Evolutionary conservation across 1,140 invertebrate species (phyloP).

Genomic region (Metaphire vulgaris): DNA sequence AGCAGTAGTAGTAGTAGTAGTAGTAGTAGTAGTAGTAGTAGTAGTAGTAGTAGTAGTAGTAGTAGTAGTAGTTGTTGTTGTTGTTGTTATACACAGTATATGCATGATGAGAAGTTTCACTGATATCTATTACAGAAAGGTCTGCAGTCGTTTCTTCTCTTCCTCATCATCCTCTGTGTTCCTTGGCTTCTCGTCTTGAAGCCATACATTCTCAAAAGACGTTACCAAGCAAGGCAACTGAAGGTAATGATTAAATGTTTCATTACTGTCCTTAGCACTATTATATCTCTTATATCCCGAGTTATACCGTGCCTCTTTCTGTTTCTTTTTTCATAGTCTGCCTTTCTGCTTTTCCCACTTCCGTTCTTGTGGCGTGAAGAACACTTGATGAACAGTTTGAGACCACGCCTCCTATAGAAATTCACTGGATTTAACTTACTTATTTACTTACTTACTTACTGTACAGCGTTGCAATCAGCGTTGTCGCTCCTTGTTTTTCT

Average conservation of each 20-base stretch:
- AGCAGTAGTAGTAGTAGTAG: slow-evolving; percentile 20
- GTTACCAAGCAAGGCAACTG: slow-evolving; percentile 9
- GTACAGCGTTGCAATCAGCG: too few relatives aligned
- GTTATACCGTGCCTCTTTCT: too few relatives aligned
- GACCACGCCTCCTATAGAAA: too few relatives aligned
- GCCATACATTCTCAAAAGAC: slow-evolving; percentile 36
- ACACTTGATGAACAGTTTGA: too few relatives aligned
- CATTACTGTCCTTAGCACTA: too few relatives aligned
- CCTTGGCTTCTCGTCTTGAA: slow-evolving; percentile 75
- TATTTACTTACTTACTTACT: too few relatives aligned
- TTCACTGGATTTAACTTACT: too few relatives aligned
- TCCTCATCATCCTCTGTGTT: slow-evolving; percentile 72
- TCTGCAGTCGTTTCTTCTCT: slow-evolving; percentile 68
- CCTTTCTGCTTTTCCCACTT: too few relatives aligned
- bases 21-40: slow-evolving; percentile 20
- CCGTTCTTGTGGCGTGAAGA: too few relatives aligned
- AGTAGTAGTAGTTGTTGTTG: slow-evolving; percentile 16
- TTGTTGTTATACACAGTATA: not conserved
- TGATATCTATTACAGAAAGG: slow-evolving; percentile 53
- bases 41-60: slow-evolving; percentile 21
- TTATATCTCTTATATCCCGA: too few relatives aligned
- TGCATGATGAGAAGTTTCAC: not conserved
- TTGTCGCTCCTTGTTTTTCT: too few relatives aligned
- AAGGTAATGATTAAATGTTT: not conserved
- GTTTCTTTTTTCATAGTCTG: too few relatives aligned